phyloP scores from a whole-genome alignment of 2,797 vertebrate species.

The Staurois parvus region DNA sequence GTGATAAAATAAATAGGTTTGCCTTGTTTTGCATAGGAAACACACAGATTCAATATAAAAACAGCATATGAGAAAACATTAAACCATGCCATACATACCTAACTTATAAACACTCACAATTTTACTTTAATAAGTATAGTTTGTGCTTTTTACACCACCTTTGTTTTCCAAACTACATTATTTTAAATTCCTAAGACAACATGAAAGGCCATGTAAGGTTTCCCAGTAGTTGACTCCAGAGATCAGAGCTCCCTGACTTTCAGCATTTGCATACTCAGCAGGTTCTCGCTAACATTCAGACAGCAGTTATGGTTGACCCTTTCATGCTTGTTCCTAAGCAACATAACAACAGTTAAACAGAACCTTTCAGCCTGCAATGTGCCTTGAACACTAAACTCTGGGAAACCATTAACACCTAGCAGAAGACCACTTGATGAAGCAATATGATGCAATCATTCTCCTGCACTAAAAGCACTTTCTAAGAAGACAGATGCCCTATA shows the following conservation, averaged over 20 bases:
- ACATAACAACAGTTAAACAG: conserved; percentile 51
- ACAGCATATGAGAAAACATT: not conserved
- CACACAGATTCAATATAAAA: not conserved
- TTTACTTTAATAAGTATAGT: not conserved
- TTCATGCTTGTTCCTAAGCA: conserved; percentile 36
- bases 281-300: conserved; percentile 17
- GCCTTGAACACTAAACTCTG: conserved; percentile 36
- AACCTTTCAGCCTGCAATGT: conserved; percentile 43
- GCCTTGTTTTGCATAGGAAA: no score
- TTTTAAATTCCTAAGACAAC: not conserved
- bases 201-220: not conserved
- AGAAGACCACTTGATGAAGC: conserved; percentile 49
- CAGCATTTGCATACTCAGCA: conserved; percentile 29
- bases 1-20: no score
- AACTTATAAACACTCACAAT: no score
- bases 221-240: conserved; percentile 8
- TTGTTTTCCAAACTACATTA: not conserved
- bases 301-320: conserved; percentile 40
- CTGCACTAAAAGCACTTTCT: conserved; percentile 35
- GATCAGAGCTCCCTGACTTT: not conserved
- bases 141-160: not conserved
- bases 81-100: not conserved
- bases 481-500: conserved; percentile 30
- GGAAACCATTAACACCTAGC: conserved; percentile 44
- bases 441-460: conserved; percentile 43